Evolutionary conservation across 2,888 invertebrate species (phyloP), one percentile per base, ranked within the genome.

Genomic region (Patella caerulea): DNA sequence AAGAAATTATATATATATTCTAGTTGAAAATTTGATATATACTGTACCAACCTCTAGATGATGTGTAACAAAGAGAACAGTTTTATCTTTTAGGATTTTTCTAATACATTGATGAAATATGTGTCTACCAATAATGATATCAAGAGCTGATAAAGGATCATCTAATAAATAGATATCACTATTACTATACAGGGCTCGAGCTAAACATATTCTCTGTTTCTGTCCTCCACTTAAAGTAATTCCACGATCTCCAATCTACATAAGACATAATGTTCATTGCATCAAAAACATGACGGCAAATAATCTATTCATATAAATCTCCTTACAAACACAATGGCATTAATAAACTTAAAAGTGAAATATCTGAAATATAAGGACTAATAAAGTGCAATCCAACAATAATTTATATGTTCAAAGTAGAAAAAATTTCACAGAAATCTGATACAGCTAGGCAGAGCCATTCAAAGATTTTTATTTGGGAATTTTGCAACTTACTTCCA

Each of bases 401-500:
- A n/a, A 9, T 71, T 24, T 7, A 24, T 24, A 71, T 29, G 12
- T 17, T 24, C 71, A 71, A 15, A 71, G 29, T 19, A 15, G 71
- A 24, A 4, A 24, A 17, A 71, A 71, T 5, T 34, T 34, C 34
- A 34, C 7, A 45, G 45, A 45, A 45, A 45, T 45, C 45, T 7
- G 45, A 45, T 45, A 45, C 45, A 45, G 7, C 0, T 34, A 34
- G 34, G 34, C 34, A 34, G 34, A 45, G 34, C 34, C 5, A 45
- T 45, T 45, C 4, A 45, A 45, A 5, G 45, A 45, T 45, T 45
- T 45, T 45, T 45, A 45, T 45, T 45, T 45, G 9, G 45, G 45
- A 45, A 45, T 45, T 45, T 45, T 45, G n/a, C 29, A n/a, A 34
- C 73, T 69, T 81, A 92, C 93, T 89, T 94, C 94, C 12, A 94